Evolutionary conservation across 2,888 invertebrate species (phyloP), one percentile per base, ranked within the genome.

Genomic region (Hirtodrosophila confusa): DNA sequence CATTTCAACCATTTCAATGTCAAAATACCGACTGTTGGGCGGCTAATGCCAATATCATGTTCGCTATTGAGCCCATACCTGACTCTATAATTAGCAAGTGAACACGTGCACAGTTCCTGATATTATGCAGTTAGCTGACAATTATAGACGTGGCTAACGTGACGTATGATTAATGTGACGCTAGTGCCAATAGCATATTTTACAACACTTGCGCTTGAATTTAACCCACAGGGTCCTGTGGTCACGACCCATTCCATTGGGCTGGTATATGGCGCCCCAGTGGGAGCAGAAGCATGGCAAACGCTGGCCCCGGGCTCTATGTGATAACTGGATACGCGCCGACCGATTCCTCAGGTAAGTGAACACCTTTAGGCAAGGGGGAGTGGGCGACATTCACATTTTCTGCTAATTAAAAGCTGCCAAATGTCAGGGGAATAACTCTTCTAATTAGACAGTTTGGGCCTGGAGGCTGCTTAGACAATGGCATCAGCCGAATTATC

Each of bases 181-280:
- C 12, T 1, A 17, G 27, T 24, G 40, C 35, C 9, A 55, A 36
- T 47, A n/a, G 23, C 23, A 17, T 3, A 41, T 17, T 47, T 35
- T 23, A 66, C 12, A 10, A n/a, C 3, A 10, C 6, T 17, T 17
- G 3, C 10, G 4, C 5, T 27, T 27, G 27, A 27, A 27, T 9
- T 50, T 35, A 37, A 45, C 45, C 9, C 5, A 48, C 67, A 94
- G 94, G 0, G 93, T 96, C 0, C 93, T 98, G 9, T 98, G 98
- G 98, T 97, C 97, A 88, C 94, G 95, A 61, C 97, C 98, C 0
- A 96, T 98, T 71, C 98, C 98, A 2, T 92, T 98, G 9, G 97
- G 94, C 0, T 98, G 98, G 98, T 98, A 98, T 90, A 97, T 98
- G 89, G 94, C 94, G 0, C 94, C 95, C 0, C 97, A 98, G 90